Conservation (phyloP, 1,140 invertebrate genomes). For the Apis laboriosa region DNA sequence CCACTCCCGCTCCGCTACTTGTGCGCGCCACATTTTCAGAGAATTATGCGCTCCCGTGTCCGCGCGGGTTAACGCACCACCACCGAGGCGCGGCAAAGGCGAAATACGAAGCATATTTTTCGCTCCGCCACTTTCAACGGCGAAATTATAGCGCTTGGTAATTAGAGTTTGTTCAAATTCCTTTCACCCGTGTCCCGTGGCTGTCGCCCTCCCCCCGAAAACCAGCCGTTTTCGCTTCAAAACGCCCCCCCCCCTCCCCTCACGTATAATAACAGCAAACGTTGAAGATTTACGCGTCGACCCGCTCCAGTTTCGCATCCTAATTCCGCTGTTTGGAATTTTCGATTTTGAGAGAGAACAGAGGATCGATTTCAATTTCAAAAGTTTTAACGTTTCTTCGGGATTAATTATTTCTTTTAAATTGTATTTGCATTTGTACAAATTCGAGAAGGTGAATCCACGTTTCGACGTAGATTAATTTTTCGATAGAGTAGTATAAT, state of each 20-base stretch:
- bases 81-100: conserved; percentile 57
- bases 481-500: no score
- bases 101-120: conserved; percentile 67
- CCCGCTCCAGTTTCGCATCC: no score
- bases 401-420: no score
- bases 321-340: no score
- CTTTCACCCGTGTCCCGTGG: conserved; percentile 7
- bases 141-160: conserved; percentile 65
- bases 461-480: no score
- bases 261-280: conserved; percentile 37
- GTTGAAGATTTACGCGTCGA: conserved; percentile 30
- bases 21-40: conserved; percentile 63
- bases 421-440: no score
- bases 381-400: no score
- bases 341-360: no score
- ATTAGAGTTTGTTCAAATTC: conserved; percentile 56
- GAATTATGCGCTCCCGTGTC: conserved; percentile 63
- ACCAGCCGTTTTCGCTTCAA: conserved; percentile 24
- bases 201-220: conserved; percentile 1
- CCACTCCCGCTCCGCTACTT: conserved; percentile 50
- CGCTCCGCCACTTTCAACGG: conserved; percentile 63
- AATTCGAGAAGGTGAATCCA: no score
- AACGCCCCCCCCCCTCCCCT: neutral
- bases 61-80: conserved; percentile 59
- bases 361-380: no score